A percentile compares a stretch with the other conserved stretches of the same genome.
These are phyloP conservation scores for Tuberolachnus salignus DNA, from an alignment of 2,888 invertebrate species.

Conservation along the genomic window DNA sequence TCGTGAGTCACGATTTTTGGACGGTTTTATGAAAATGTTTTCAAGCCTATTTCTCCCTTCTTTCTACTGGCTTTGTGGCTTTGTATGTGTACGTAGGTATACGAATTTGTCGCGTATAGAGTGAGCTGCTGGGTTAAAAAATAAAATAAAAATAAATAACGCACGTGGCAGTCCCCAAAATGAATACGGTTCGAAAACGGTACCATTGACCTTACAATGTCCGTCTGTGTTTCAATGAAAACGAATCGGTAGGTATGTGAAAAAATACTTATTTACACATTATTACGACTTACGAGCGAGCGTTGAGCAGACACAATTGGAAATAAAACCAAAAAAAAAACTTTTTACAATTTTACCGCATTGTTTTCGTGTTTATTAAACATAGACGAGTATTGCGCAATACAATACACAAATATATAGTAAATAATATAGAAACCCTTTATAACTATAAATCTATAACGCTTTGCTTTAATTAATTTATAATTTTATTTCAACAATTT, in stretches of 20 bases:
- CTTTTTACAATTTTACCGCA: slow-evolving; percentile 21
- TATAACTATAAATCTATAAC: too few species aligned
- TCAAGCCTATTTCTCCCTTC: neutral
- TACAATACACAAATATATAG: neutral
- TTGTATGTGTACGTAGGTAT: neutral
- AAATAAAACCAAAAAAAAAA: slow-evolving; percentile 19
- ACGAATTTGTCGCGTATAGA: neutral
- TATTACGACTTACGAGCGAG: neutral
- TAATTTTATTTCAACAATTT: too few species aligned
- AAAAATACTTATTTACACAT: too few species aligned
- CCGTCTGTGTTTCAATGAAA: too few species aligned
- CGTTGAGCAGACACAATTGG: slow-evolving; percentile 2
- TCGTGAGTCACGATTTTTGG: slow-evolving; percentile 54
- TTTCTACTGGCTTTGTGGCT: neutral
- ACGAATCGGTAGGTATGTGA: too few species aligned
- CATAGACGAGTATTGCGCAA: neutral
- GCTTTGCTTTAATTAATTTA: too few species aligned
- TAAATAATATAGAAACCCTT: too few species aligned
- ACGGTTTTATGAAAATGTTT: slow-evolving; percentile 41
- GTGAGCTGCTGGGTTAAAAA: too few species aligned
- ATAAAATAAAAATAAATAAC: too few species aligned
- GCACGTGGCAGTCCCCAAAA: neutral
- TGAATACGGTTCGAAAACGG: neutral
- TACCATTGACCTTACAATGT: slow-evolving; percentile 27
- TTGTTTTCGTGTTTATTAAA: slow-evolving; percentile 28